Percentiles rank a stretch among this genome's conserved stretches.
Evolutionary conservation across 2,888 invertebrate species (phyloP).

Genomic region (Notodonta ziczac): DNA sequence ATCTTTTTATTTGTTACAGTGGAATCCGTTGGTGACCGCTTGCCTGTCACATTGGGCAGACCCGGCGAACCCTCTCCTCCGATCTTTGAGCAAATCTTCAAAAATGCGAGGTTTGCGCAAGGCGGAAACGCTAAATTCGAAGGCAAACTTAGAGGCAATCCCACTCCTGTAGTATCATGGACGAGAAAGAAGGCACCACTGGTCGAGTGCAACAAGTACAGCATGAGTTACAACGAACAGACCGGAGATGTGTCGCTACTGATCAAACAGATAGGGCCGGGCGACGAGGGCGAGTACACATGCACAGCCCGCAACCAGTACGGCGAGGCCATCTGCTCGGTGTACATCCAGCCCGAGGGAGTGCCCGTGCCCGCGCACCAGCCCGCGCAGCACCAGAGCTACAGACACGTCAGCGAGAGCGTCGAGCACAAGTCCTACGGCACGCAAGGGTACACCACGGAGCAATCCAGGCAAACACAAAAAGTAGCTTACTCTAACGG

Average conservation of each 20-base stretch:
- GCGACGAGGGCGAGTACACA: conserved; percentile 98
- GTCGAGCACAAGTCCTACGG: conserved; percentile 86
- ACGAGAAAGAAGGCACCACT: conserved; percentile 94
- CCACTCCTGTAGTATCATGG: conserved; percentile 96
- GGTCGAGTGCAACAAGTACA: conserved; percentile 93
- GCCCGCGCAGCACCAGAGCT: conserved; percentile 86
- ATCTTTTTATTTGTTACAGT: conserved; percentile 82
- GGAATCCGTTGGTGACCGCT: conserved; percentile 84
- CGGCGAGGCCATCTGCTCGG: conserved; percentile 98
- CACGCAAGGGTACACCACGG: conserved; percentile 82
- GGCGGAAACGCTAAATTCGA: conserved; percentile 97
- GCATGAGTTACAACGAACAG: conserved; percentile 95
- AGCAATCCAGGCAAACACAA: conserved; percentile 80
- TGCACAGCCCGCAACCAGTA: conserved; percentile 97
- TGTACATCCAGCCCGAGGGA: conserved; percentile 96
- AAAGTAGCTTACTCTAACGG: conserved; percentile 91
- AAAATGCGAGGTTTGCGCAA: conserved; percentile 97
- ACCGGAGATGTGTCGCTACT: conserved; percentile 95
- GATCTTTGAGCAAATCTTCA: conserved; percentile 97
- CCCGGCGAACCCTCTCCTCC: conserved; percentile 95
- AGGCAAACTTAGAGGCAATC: conserved; percentile 95
- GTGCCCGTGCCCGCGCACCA: conserved; percentile 87
- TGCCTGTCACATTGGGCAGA: conserved; percentile 68
- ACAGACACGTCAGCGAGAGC: conserved; percentile 86
- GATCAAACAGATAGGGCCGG: conserved; percentile 97